Percentiles rank a stretch among this genome's conserved stretches.
Evolutionary conservation across 2,797 vertebrate species (phyloP).

Genomic region (Hydrolagus colliei): DNA sequence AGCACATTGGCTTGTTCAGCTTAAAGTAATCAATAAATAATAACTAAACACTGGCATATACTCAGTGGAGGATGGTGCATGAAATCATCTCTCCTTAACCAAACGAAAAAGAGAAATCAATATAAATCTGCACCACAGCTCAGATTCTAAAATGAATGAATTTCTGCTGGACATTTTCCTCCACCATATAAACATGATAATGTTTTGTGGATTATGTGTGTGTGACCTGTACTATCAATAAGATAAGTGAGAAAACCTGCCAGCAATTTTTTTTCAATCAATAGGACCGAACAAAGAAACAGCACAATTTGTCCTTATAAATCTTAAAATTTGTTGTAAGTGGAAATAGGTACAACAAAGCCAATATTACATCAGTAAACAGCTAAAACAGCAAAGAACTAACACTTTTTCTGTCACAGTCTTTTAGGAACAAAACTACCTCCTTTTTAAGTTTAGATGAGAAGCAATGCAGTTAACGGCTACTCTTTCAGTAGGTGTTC

Average conservation of each 20-base stretch:
- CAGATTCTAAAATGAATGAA: conserved; percentile 34
- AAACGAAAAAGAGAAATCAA: conserved; percentile 35
- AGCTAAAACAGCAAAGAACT: too few relatives aligned
- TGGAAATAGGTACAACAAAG: neutral
- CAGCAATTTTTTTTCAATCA: neutral
- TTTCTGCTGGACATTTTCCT: conserved; percentile 28
- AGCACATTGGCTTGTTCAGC: conserved; percentile 39
- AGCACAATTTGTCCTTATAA: neutral
- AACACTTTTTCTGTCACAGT: neutral
- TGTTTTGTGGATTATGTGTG: neutral
- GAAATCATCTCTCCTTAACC: conserved; percentile 36
- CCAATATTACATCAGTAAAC: neutral
- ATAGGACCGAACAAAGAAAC: neutral
- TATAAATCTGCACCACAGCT: conserved; percentile 35
- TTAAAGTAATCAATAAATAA: conserved; percentile 38
- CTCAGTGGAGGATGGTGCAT: conserved; percentile 34
- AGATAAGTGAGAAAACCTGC: neutral
- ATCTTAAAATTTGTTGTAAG: neutral
- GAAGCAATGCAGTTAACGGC: neutral
- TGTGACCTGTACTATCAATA: neutral
- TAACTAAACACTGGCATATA: conserved; percentile 36
- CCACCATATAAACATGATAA: neutral
- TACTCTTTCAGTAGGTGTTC: neutral
- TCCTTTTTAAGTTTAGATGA: neutral
- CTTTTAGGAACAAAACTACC: neutral